phyloP scores from a whole-genome alignment of 2,113 vertebrate species.

The Pimephales promelas region DNA sequence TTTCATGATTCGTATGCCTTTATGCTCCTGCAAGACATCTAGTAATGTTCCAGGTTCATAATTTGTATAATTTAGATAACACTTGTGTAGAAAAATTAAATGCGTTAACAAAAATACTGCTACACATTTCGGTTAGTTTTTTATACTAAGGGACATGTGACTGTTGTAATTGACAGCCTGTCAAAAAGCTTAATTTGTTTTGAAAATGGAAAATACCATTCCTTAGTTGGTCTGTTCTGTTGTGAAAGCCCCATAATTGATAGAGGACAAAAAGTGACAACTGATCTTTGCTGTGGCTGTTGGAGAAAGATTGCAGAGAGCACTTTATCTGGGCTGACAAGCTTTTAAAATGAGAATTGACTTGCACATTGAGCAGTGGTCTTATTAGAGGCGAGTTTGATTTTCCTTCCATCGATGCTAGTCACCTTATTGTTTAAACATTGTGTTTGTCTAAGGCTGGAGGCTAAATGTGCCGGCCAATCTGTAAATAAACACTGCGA shows the following conservation, averaged over 20 bases:
- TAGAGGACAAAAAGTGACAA: background rate
- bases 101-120: background rate
- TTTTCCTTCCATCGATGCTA: background rate
- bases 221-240: background rate
- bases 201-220: background rate
- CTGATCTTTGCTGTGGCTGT: background rate
- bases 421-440: background rate
- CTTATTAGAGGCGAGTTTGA: conserved; percentile 23
- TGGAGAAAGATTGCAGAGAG: background rate
- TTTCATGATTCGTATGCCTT: background rate
- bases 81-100: background rate
- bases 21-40: background rate
- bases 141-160: background rate
- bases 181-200: background rate
- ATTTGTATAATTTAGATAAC: background rate
- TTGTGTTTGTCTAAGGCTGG: background rate
- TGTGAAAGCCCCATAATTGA: background rate
- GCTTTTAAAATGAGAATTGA: conserved; percentile 33
- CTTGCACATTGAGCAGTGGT: background rate
- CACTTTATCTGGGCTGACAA: conserved; percentile 16
- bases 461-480: background rate
- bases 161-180: background rate
- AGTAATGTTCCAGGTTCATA: background rate
- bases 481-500: background rate
- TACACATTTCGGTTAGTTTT: background rate